A percentile compares a stretch with the other conserved stretches of the same genome.
Evolutionary conservation across 2,797 vertebrate genomes (phyloP).

Genomic region (Molothrus aeneus): DNA sequence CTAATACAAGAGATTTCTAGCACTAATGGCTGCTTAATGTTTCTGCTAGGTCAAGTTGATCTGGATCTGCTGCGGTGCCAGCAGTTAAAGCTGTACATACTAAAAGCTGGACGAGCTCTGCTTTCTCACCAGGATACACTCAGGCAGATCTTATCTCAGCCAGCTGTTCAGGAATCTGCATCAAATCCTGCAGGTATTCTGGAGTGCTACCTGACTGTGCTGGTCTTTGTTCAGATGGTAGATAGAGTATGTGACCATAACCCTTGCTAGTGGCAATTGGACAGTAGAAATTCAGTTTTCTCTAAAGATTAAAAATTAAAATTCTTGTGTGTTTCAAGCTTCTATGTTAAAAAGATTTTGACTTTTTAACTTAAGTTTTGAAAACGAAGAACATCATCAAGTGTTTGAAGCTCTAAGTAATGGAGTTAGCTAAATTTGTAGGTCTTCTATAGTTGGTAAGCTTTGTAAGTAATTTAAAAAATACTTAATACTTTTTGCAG

Average conservation of each 20-base stretch:
- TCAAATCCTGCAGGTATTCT: constrained; percentile 82
- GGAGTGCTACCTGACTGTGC: neutral
- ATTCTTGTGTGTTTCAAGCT: neutral
- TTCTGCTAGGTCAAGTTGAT: constrained; percentile 90
- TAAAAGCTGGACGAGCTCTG: constrained; percentile 94
- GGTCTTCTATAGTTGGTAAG: neutral
- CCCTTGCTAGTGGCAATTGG: neutral
- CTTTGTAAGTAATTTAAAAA: neutral
- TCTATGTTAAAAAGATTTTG: neutral
- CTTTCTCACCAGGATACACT: constrained; percentile 96
- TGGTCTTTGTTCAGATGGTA: neutral
- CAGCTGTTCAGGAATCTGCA: constrained; percentile 86
- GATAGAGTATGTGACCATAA: neutral
- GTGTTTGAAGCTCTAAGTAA: neutral
- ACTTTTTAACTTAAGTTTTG: neutral
- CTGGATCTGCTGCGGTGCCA: constrained; percentile 91
- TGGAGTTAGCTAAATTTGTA: neutral
- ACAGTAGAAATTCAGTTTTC: neutral
- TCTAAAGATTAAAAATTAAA: neutral
- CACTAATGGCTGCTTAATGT: neutral
- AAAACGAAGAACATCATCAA: neutral
- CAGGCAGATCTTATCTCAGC: constrained; percentile 93
- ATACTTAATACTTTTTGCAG: neutral
- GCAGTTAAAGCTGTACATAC: constrained; percentile 92
- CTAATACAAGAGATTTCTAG: neutral